Evolutionary conservation across 30 jellyfish, hydroid and myxozoan genomes (phyloP), one percentile per base, ranked within the genome.

Genomic region (Aurelia aurita): DNA sequence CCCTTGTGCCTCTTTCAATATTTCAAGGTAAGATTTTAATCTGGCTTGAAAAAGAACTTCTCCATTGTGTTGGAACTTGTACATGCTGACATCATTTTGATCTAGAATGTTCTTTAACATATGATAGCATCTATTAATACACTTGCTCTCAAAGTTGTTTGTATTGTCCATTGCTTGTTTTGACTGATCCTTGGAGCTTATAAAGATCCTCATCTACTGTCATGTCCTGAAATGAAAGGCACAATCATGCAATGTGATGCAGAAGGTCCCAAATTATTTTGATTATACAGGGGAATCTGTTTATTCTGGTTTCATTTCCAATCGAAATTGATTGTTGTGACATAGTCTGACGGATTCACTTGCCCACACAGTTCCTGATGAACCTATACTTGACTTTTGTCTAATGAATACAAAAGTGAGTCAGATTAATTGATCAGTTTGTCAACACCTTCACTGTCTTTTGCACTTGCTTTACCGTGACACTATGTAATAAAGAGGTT

Each of bases 221-320:
- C 84, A 74, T 51, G 76, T 51, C 87, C 73, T 55, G 18, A 53
- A 5, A 74, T 74, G 44, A 74, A 74, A 74, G 26, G 86, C 76
- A 74, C 43, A 74, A 53, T 74, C 61, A 74, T 74, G 87, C 35
- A 74, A 10, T 35, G 20, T 20, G 19, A 29, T 28, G 47, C 84
- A 72, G 44, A 32, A 23, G 39, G 68, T n/a, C 23, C 72, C 44
- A 53, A 72, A 72, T 45, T 2, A 20, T 22, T 72, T 72, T 15
- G 69, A 44, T 3, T 46, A 72, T n/a, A 1, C 70, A 32, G 69
- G 43, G 58, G 44, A 18, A 51, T 28, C 69, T 46, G 15, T 32
- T 76, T 45, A 35, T 44, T 35, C 47, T 32, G 18, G 29, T 22
- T 44, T 45, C 2, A 45, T 54, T 4, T 32, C 73, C 31, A 72